Conservation (phyloP, 2,797 vertebrate species). For the Merluccius polli region DNA sequence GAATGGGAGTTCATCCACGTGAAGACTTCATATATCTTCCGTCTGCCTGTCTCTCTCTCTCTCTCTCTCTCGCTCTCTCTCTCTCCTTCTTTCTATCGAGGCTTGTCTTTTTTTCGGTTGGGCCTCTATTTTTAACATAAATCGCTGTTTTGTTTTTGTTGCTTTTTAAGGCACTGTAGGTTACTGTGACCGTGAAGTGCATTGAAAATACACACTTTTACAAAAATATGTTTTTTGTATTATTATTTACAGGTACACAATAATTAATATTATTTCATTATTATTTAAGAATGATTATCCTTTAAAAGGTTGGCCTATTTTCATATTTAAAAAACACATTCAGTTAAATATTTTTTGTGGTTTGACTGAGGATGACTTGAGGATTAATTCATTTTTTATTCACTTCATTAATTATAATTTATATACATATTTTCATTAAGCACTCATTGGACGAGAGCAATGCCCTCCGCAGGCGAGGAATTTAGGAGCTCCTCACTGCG, state of each 20-base stretch:
- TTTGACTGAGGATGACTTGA: too few species aligned
- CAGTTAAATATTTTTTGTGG: too few species aligned
- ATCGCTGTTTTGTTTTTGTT: conserved; percentile 29
- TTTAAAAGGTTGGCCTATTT: too few species aligned
- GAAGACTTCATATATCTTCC: conserved; percentile 81
- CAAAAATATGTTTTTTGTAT: background rate
- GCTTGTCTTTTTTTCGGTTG: conserved; percentile 34
- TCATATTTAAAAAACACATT: background rate
- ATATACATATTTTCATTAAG: background rate
- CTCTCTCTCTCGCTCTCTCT: background rate
- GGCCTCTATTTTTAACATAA: conserved; percentile 17
- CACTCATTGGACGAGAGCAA: conserved; percentile 1
- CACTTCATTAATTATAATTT: background rate
- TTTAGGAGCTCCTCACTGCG: conserved; percentile 7
- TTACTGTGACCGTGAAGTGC: conserved; percentile 14
- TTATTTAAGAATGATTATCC: too few species aligned
- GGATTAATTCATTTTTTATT: too few species aligned
- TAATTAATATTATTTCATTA: too few species aligned
- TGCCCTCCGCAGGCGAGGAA: conserved; percentile 12
- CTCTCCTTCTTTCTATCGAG: conserved; percentile 33
- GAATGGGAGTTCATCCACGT: conserved; percentile 78
- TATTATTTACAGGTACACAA: background rate
- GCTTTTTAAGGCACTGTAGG: background rate
- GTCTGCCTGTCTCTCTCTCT: conserved; percentile 46
- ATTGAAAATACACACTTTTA: conserved; percentile 16